Base-by-base conservation (phyloP, 1,140 invertebrate genomes). In the Hetaerina americana region DNA sequence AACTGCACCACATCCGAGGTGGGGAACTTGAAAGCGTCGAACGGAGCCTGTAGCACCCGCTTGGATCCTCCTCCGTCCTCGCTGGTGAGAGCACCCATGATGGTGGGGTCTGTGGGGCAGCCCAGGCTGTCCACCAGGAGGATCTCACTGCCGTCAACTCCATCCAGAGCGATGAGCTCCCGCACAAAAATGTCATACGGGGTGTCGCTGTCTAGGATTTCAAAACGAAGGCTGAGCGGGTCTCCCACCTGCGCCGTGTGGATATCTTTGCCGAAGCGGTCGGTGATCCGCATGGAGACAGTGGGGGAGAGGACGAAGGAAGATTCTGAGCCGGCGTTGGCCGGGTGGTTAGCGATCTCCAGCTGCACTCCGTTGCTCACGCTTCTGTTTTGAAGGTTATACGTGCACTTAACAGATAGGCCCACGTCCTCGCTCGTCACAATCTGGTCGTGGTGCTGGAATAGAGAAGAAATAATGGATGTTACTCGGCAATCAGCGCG, bases 1-100 rank as follows among this genome's bases (percentile, higher is more conserved):
- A 86, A 86, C 72, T 86, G 84, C 2, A 86, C 84, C 5, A 85
- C 78, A 31, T 85, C 83, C 2, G 82, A 84, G 1, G 84, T 84
- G 5, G 84, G 84, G 76, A 86, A 86, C 75, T 86, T 86, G 76
- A 86, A 86, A 2, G 84, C 84, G 74, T 85, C 84, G 72, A 85
- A 85, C 15, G 81, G 80, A n/a, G 84, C 84, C 31, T 81, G 78
- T 0, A 85, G 77, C 1, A 77, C 75, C 72, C 82, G 80, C 1
- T 80, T 78, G 27, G 75, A 78, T 5, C 74, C 74, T n/a, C 78
- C 75, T 8, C 73, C 74, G 22, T 79, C 75, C 0, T 82, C 77
- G 28, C 80, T 78, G 27, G 72, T 74, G 18, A 81, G 78, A 0
- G 83, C 74, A 18, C 82, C 82, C 83, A 85, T 83, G 66, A 85